Evolutionary conservation across 2,888 invertebrate species (phyloP), one percentile per base, ranked within the genome.

Genomic region (Parthenolecanium corni): DNA sequence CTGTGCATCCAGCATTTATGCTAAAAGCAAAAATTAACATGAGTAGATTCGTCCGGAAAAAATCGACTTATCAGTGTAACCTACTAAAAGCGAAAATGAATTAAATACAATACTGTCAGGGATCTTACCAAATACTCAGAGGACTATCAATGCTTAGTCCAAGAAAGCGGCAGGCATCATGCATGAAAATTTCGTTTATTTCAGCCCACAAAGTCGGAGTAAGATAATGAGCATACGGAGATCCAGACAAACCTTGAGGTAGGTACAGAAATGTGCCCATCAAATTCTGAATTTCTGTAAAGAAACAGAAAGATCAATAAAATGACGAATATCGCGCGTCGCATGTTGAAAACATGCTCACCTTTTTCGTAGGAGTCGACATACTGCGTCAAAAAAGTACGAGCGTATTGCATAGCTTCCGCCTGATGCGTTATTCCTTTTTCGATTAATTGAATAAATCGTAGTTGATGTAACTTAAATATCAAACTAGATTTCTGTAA

Each of bases 71-170:
- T n/a, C n/a, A n/a, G n/a, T n/a, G n/a, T n/a, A n/a, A n/a, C n/a
- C n/a, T n/a, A n/a, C n/a, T n/a, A n/a, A n/a, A n/a, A n/a, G n/a
- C n/a, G n/a, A n/a, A n/a, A n/a, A n/a, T n/a, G n/a, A 18, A 5
- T 9, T 14, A 49, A 49, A 21, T 49, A 49, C 5, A 31, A 31
- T 5, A 21, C 5, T 21, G 21, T 49, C 21, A 6, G 31, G 9
- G 9, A 49, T 21, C 46, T 58, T 73, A 83, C 83, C 82, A 92
- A 68, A 93, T 91, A 65, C 90, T 87, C 62, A 97, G 79, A 24
- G 95, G 91, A 70, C 89, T 90, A 70, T 89, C 88, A 54, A 88
- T 85, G 70, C 87, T 93, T 68, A 96, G 81, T 0, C 93, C 92
- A 67, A 95, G 79, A 64, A 95, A 78, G 64, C 86, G 81, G 75